These are phyloP conservation scores for Pyrgilauda ruficollis DNA, from an alignment of 2,113 vertebrate species.

Conservation along the genomic window DNA sequence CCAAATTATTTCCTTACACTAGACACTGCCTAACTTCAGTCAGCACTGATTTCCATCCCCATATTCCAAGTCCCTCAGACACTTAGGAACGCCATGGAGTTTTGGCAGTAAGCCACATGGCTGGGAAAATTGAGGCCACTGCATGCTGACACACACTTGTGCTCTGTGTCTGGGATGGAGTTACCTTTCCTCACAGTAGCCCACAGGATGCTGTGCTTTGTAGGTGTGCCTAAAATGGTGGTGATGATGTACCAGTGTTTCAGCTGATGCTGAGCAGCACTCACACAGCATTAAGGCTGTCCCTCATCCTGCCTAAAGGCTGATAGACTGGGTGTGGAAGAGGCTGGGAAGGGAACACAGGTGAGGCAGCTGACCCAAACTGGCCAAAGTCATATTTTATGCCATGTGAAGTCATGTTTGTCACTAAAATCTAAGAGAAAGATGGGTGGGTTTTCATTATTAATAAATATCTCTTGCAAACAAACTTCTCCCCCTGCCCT, in stretches of 20 bases:
- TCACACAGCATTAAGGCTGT: neutral
- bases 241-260: neutral
- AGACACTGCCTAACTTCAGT: neutral
- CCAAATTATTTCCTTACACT: neutral
- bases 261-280: neutral
- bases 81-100: neutral
- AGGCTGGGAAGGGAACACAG: neutral
- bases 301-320: neutral
- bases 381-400: neutral
- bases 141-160: neutral
- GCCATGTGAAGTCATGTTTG: neutral
- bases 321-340: neutral
- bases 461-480: neutral
- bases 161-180: neutral
- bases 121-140: neutral
- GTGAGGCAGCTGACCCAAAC: neutral
- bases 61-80: neutral
- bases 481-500: neutral
- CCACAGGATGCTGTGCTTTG: neutral
- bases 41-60: neutral
- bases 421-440: neutral
- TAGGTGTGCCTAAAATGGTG: rapidly evolving
- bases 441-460: rapidly evolving
- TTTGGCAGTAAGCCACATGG: neutral
- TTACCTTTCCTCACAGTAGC: neutral